phyloP scores from a whole-genome alignment of 2,888 invertebrate species.

The Sinohyriopsis cumingii region DNA sequence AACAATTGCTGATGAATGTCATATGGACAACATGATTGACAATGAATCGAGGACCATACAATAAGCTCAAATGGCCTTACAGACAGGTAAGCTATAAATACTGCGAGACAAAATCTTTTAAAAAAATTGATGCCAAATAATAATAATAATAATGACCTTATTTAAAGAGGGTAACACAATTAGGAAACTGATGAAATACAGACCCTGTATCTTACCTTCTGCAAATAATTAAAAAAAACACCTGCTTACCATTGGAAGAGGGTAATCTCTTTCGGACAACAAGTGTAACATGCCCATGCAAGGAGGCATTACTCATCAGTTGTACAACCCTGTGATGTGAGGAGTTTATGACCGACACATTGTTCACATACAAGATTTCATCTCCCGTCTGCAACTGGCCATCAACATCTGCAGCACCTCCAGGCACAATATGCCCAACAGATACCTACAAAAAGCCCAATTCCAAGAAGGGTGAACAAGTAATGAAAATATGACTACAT shows the following conservation, averaged over 20 bases:
- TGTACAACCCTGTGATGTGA: slow-evolving; percentile 95
- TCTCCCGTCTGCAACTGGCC: slow-evolving; percentile 93
- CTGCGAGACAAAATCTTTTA: no score
- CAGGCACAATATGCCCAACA: slow-evolving; percentile 96
- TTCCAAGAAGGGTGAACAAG: background rate
- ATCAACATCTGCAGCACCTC: slow-evolving; percentile 94
- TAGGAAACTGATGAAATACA: no score
- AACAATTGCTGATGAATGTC: no score
- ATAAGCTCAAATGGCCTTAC: no score
- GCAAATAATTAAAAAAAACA: no score
- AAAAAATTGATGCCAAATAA: no score
- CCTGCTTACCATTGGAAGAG: slow-evolving; percentile 23
- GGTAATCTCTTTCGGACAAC: slow-evolving; percentile 77
- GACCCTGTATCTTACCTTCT: no score
- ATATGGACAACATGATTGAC: no score
- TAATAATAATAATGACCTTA: no score
- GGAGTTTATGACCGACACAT: slow-evolving; percentile 85
- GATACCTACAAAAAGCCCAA: slow-evolving; percentile 79
- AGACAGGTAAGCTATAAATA: no score
- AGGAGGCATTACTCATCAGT: slow-evolving; percentile 90
- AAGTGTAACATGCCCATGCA: slow-evolving; percentile 88
- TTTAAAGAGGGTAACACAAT: no score
- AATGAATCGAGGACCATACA: no score
- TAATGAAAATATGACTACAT: background rate
- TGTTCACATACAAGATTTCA: slow-evolving; percentile 94